phyloP scores from a whole-genome alignment of 2,888 invertebrate species.

The Ophion costatus region DNA sequence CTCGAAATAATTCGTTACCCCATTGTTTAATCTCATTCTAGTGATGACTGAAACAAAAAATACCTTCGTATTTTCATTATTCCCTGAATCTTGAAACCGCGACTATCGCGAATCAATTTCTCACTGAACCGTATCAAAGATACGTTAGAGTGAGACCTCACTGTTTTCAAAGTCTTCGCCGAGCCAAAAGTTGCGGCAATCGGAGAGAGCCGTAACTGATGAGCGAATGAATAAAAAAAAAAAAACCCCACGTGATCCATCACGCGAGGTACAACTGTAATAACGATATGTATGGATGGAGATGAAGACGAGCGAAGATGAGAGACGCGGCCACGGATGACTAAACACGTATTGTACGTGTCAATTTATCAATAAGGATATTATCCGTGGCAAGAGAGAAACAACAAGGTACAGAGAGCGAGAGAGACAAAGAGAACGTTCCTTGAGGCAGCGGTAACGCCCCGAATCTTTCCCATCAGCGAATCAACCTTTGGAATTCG shows the following conservation, averaged over 20 bases:
- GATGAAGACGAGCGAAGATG: conserved; percentile 42
- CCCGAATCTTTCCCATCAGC: conserved; percentile 54
- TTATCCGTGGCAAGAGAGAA: conserved; percentile 48
- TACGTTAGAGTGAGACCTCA: background rate
- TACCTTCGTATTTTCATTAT: background rate
- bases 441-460: conserved; percentile 54
- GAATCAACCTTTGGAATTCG: conserved; percentile 62
- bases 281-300: conserved; percentile 43
- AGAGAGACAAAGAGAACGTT: conserved; percentile 33
- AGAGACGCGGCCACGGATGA: conserved; percentile 54
- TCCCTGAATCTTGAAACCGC: background rate
- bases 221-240: conserved; percentile 33
- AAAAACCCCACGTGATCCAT: conserved; percentile 8
- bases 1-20: too few species aligned
- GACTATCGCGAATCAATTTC: background rate
- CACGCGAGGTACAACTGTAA: conserved; percentile 8
- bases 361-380: conserved; percentile 68
- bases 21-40: too few species aligned
- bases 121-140: background rate
- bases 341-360: conserved; percentile 61
- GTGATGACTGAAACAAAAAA: too few species aligned
- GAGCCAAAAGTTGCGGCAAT: background rate
- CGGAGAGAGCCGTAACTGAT: conserved; percentile 18
- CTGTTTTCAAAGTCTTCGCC: background rate
- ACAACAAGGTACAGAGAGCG: conserved; percentile 5